These are phyloP conservation scores for Oreochromis aureus DNA, from an alignment of 2,113 vertebrate species.

Conservation along the genomic window DNA sequence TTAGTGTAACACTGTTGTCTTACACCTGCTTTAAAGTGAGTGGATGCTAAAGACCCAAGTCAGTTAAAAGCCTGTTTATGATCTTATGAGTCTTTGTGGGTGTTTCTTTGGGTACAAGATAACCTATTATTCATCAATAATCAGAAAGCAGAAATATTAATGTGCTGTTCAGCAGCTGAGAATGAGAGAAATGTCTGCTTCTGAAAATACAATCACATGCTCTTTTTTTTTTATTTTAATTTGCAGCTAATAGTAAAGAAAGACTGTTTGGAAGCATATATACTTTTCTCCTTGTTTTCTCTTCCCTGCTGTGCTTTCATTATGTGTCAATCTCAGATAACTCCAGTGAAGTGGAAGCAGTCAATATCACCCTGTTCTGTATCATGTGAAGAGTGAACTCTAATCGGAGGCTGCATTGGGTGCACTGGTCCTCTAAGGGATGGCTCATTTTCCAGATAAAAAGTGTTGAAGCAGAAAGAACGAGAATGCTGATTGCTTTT, in stretches of 20 bases:
- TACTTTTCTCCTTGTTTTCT: slow-evolving; percentile 10
- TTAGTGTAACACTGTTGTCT: background rate
- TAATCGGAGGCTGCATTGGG: slow-evolving; percentile 52
- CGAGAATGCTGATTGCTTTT: slow-evolving; percentile 50
- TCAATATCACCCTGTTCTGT: slow-evolving; percentile 62
- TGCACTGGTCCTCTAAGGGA: slow-evolving; percentile 46
- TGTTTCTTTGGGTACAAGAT: background rate
- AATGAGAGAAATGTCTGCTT: background rate
- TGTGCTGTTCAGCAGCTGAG: background rate
- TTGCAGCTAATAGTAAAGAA: background rate
- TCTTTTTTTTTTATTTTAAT: background rate
- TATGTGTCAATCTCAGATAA: slow-evolving; percentile 63
- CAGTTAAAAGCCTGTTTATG: background rate
- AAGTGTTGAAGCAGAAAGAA: slow-evolving; percentile 60
- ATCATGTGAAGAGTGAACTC: slow-evolving; percentile 57
- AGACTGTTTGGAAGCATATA: slow-evolving; percentile 1
- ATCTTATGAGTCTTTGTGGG: background rate
- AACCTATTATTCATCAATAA: background rate
- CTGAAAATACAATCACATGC: background rate
- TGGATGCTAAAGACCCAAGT: background rate
- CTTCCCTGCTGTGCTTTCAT: slow-evolving; percentile 49
- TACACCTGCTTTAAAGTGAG: background rate
- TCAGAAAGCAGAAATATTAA: background rate
- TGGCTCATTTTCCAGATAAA: slow-evolving; percentile 56
- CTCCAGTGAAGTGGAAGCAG: slow-evolving; percentile 68